Conservation (phyloP, 1,140 invertebrate genomes). For the Oncopodura yosiiana region DNA sequence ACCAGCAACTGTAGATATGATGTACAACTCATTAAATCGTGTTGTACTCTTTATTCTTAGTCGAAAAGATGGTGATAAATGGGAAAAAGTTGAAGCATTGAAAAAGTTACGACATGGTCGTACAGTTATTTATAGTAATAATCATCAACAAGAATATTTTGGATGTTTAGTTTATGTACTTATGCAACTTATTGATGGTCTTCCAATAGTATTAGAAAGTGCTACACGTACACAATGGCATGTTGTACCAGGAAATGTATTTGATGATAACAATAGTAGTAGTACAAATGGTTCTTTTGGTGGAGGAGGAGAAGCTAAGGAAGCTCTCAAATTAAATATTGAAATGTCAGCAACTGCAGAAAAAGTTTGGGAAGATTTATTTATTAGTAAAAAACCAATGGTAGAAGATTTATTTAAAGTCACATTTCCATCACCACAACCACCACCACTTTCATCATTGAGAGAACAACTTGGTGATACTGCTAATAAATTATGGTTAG, state of each 20-base stretch:
- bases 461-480: conserved; percentile 74
- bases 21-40: conserved; percentile 89
- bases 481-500: conserved; percentile 77
- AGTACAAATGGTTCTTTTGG: no score
- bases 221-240: conserved; percentile 79
- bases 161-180: conserved; percentile 70
- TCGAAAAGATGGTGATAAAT: conserved; percentile 68
- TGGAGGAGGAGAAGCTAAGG: conserved; percentile 62
- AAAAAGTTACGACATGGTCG: conserved; percentile 78
- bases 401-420: conserved; percentile 89
- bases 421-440: conserved; percentile 57
- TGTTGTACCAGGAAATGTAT: no score
- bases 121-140: conserved; percentile 62
- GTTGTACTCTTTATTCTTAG: conserved; percentile 87
- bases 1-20: conserved; percentile 53
- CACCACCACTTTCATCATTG: conserved; percentile 59
- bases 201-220: conserved; percentile 49
- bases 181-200: conserved; percentile 28
- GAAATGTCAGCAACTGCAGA: conserved; percentile 55
- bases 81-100: conserved; percentile 80
- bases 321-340: conserved; percentile 55
- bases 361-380: conserved; percentile 94
- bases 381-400: conserved; percentile 89
- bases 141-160: conserved; percentile 90
- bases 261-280: no score